Conservation (phyloP, 2,113 vertebrate species). For the Apaloderma vittatum region DNA sequence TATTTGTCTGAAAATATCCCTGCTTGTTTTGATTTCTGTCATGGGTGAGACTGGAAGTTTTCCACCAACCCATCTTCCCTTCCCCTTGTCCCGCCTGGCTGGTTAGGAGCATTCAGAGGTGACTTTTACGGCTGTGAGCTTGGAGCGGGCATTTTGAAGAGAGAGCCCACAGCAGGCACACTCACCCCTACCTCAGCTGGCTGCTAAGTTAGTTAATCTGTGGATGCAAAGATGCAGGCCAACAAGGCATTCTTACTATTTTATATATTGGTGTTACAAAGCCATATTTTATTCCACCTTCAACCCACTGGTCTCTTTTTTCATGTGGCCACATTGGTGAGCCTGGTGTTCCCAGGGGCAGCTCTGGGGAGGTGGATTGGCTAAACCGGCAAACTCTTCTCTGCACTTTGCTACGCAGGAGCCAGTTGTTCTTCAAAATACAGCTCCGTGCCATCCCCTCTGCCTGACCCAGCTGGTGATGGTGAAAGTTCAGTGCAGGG, state of each 20-base stretch:
- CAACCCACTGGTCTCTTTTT: background rate
- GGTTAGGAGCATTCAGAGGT: background rate
- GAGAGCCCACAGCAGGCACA: background rate
- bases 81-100: background rate
- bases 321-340: background rate
- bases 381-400: background rate
- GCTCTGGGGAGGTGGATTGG: background rate
- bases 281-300: background rate
- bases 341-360: background rate
- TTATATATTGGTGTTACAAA: background rate
- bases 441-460: background rate
- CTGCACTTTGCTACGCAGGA: accelerated
- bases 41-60: background rate
- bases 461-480: background rate
- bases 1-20: background rate
- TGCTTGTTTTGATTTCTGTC: background rate
- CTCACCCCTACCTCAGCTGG: background rate
- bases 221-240: background rate
- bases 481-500: background rate
- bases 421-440: background rate
- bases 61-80: background rate
- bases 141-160: background rate
- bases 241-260: background rate
- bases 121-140: background rate
- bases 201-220: background rate